Conservation (phyloP, 2,888 invertebrate genomes). For the Ichneumoninae sp. region DNA sequence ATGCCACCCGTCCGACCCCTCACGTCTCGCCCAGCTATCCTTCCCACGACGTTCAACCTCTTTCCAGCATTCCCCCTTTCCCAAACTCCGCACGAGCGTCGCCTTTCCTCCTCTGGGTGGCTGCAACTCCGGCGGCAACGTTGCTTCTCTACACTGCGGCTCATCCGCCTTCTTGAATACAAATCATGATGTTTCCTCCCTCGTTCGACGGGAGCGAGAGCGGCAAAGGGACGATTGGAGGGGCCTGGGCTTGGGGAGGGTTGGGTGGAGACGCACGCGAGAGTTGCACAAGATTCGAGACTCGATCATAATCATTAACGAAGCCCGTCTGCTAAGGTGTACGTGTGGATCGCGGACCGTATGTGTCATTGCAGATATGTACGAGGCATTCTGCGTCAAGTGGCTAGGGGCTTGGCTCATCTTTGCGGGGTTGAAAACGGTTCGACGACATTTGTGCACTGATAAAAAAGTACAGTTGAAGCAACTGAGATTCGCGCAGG, state of each 20-base stretch:
- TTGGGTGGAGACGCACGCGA: conserved; percentile 57
- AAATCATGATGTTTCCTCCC: conserved; percentile 77
- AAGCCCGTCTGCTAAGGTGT: conserved; percentile 68
- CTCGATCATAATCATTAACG: conserved; percentile 82
- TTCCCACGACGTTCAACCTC: background rate
- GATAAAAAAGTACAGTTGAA: no score
- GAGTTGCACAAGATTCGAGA: conserved; percentile 71
- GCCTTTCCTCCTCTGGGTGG: conserved; percentile 19
- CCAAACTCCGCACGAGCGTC: background rate
- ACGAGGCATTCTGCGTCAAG: background rate
- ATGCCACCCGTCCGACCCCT: conserved; percentile 55
- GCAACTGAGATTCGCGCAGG: no score
- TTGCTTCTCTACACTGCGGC: conserved; percentile 66
- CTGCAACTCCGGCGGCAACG: background rate
- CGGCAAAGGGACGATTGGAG: background rate
- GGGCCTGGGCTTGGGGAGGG: background rate
- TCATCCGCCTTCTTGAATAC: conserved; percentile 78
- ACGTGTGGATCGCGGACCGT: background rate
- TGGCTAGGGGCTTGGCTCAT: background rate
- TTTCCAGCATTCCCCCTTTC: background rate
- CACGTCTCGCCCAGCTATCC: background rate
- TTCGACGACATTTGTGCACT: no score
- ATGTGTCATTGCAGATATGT: background rate
- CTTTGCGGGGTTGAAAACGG: background rate
- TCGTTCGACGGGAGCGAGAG: background rate